Evolutionary conservation across 2,888 invertebrate species (phyloP).

Genomic region (Hyposoter dolosus): DNA sequence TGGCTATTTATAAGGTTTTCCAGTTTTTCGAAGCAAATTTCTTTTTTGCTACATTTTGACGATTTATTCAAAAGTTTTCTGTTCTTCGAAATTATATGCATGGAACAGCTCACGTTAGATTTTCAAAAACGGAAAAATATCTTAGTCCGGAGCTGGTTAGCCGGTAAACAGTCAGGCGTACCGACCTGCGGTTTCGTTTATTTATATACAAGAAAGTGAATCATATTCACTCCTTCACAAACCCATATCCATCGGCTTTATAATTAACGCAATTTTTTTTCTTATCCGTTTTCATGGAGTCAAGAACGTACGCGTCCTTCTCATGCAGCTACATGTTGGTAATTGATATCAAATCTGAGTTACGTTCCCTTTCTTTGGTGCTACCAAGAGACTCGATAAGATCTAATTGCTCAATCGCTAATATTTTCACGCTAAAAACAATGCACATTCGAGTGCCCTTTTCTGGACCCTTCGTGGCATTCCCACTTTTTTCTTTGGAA

Average conservation of each 20-base stretch:
- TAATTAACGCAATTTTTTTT: slow-evolving; percentile 40
- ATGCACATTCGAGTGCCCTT: slow-evolving; percentile 14
- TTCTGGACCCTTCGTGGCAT: slow-evolving; percentile 34
- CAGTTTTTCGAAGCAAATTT: background rate
- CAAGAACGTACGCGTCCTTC: slow-evolving; percentile 50
- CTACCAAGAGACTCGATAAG: slow-evolving; percentile 33
- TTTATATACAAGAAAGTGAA: background rate
- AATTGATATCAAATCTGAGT: slow-evolving; percentile 27
- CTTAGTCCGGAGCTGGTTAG: background rate
- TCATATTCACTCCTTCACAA: background rate
- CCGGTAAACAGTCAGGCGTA: background rate
- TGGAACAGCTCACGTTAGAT: background rate
- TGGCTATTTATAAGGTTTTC: background rate
- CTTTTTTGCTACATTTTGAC: background rate
- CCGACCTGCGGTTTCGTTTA: background rate
- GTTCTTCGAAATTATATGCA: background rate
- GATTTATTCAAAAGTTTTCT: background rate
- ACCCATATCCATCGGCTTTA: slow-evolving; percentile 13
- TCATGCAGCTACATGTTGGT: slow-evolving; percentile 11
- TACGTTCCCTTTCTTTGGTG: slow-evolving; percentile 35
- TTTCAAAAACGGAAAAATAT: background rate
- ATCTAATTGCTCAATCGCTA: slow-evolving; percentile 58
- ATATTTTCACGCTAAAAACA: slow-evolving; percentile 42
- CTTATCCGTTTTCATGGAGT: slow-evolving; percentile 19
- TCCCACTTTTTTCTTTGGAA: background rate